Base-by-base conservation (phyloP, 2,113 vertebrate species). In the Alces alces region DNA sequence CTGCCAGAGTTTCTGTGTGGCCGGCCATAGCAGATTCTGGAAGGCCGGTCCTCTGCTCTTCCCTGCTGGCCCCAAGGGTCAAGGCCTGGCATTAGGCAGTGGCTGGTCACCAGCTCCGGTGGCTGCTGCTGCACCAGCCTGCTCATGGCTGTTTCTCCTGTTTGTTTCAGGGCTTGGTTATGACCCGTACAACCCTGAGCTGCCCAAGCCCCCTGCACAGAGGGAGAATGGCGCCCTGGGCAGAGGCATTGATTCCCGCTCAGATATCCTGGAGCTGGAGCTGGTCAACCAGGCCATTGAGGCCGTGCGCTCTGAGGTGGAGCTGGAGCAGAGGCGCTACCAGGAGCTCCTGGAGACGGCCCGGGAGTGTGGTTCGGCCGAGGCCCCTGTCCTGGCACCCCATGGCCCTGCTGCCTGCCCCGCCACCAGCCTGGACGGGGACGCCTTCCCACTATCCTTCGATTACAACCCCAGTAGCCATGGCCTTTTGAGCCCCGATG, bases 251-350 rank as follows among this genome's bases (percentile, higher is more conserved):
- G 98, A 99, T 1, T 97, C 99, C 45, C 98, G 98, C 58, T 95
- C 99, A 0, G 99, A 99, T 2, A 99, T 99, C 66, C 98, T 99
- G 98, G 99, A 99, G 96, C 98, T 99, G 93, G 99, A 99, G 78
- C 96, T 99, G 98, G 99, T 99, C 98, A 99, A 99, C 98, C 99
- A 98, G 92, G 99, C 99, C 96, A 99, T 99, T 0, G 99, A 99
- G 97, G 99, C 99, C 0, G 99, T 99, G 92, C 99, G 99, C 93
- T 99, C 98, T 0, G 99, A 99, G 98, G 99, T 99, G 97, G 99
- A 99, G 98, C 99, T 98, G 78, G 99, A 99, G 93, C 99, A 99
- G 98, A 99, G 99, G 96, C 99, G 99, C 54, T 99, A 99, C 0
- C 99, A 99, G 90, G 99, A 99, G 66, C 99, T 99, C 16, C 66